Conservation (phyloP, 2,888 invertebrate genomes). For the Mesochorus sp. region DNA sequence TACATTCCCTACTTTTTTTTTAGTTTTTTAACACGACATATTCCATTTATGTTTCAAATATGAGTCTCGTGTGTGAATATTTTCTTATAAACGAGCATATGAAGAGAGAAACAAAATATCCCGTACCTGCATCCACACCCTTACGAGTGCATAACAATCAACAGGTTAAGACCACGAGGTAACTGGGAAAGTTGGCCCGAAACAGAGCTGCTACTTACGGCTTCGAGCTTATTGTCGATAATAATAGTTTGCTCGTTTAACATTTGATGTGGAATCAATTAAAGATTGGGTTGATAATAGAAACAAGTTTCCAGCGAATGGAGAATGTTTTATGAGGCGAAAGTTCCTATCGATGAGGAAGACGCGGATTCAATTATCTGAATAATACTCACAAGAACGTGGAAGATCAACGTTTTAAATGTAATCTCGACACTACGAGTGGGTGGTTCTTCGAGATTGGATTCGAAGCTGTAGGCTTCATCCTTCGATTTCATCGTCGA, state of each 20-base stretch:
- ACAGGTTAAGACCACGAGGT: constrained; percentile 64
- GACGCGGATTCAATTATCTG: neutral
- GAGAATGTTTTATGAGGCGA: neutral
- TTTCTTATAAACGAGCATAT: too few species aligned
- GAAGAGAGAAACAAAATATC: neutral
- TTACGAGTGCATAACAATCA: constrained; percentile 53
- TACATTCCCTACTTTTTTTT: too few species aligned
- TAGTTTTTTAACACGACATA: too few species aligned
- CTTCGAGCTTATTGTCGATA: neutral
- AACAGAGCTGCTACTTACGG: neutral
- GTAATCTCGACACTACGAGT: neutral
- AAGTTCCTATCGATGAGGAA: constrained; percentile 10
- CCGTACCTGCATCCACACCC: neutral
- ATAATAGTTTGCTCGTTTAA: neutral
- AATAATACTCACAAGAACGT: neutral
- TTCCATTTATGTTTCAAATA: too few species aligned
- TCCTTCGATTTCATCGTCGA: neutral
- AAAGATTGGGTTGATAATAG: too few species aligned
- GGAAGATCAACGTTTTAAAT: constrained; percentile 2
- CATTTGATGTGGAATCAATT: too few species aligned
- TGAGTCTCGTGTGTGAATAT: neutral
- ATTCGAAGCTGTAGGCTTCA: neutral
- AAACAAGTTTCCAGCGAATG: too few species aligned
- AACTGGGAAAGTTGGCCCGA: neutral
- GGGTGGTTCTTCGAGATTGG: neutral